Evolutionary conservation across 2,113 vertebrate genomes (phyloP), one percentile per base, ranked within the genome.

Genomic region (Argyrosomus japonicus): DNA sequence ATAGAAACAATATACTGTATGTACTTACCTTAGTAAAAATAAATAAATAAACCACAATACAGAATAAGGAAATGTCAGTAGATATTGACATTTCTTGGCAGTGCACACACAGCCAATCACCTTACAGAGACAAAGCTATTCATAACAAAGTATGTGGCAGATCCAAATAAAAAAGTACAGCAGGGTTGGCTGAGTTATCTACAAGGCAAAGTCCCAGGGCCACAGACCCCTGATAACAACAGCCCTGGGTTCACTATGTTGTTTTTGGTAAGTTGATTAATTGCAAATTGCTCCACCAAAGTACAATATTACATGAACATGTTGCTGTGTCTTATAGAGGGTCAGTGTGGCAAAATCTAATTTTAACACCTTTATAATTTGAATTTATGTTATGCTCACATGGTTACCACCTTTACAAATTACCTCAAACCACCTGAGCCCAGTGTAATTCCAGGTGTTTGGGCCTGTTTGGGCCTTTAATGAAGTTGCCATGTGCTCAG

Each of bases 71-170:
- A 36, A 6, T 29, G 27, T 50, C 43, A 47, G 23, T 36, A 36
- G 47, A 19, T 54, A 68, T 15, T 53, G 54, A 47, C 79, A 53
- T 60, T 25, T 60, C 32, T 40, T 72, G 25, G 45, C 63, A 58
- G 21, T 36, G 32, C 25, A 51, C 63, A 62, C 60, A 36, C 2
- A 65, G 4, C 21, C 53, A 68, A 32, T 65, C 65, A 56, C 53
- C 32, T 79, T n/a, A 40, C 67, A 68, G 45, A 73, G 12, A 54
- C 48, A 50, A 53, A 45, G 71, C 13, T 45, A 43, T 19, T 48
- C 57, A 40, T 32, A 53, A 50, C 47, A 50, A 72, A 60, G 23
- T 47, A 13, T 56, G 12, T 10, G 4, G 36, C 23, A 29, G 67
- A 18, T 64, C 25, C 10, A 5, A 27, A 70, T 29, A n/a, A 7